These are phyloP conservation scores for Steromphala cineraria DNA, from an alignment of 2,888 invertebrate species.

Conservation along the genomic window DNA sequence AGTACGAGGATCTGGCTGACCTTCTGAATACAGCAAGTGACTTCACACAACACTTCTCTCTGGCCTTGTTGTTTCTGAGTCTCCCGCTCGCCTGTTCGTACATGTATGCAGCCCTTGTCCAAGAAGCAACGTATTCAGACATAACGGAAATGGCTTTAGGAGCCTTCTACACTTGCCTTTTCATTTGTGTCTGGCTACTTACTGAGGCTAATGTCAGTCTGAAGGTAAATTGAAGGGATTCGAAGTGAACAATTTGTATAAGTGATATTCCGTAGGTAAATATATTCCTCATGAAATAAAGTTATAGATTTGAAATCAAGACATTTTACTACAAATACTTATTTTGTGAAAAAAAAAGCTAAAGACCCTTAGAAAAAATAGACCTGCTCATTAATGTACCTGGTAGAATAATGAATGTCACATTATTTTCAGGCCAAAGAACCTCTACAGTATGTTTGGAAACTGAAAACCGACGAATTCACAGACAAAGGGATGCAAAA, in stretches of 20 bases:
- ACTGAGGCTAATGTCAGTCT: background rate
- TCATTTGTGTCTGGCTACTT: background rate
- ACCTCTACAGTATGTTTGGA: background rate
- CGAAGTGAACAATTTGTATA: too few relatives aligned
- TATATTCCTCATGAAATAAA: too few relatives aligned
- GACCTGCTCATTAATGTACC: too few relatives aligned
- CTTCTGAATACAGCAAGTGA: background rate
- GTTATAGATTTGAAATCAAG: too few relatives aligned
- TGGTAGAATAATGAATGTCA: too few relatives aligned
- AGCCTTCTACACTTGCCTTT: too few relatives aligned
- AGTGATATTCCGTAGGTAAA: too few relatives aligned
- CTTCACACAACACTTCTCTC: background rate
- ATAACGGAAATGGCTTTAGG: background rate
- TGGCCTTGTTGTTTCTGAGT: background rate
- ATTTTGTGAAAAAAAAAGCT: too few relatives aligned
- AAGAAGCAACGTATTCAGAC: background rate
- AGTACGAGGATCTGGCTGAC: background rate
- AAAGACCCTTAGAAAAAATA: too few relatives aligned
- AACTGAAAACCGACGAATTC: background rate
- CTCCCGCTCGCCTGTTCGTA: background rate
- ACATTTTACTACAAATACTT: too few relatives aligned
- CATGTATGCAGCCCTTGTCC: background rate
- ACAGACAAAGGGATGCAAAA: background rate
- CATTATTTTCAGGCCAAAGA: background rate
- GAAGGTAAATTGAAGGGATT: background rate